A percentile compares a stretch with the other conserved stretches of the same genome.
Evolutionary conservation across 2,888 invertebrate species (phyloP).

Genomic region (Yponomeuta cagnagella): DNA sequence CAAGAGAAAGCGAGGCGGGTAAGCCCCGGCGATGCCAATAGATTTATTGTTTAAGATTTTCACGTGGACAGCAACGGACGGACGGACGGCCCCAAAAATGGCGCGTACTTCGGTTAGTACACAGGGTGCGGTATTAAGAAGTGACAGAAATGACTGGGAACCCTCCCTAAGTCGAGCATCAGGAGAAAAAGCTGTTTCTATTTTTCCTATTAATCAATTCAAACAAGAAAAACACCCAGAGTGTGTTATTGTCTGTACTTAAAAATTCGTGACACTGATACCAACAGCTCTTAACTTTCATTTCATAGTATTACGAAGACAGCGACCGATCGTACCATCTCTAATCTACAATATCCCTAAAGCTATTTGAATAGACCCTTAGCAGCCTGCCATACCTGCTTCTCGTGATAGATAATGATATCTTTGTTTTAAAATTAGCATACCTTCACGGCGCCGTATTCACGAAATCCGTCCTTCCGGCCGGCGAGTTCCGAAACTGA

Average conservation of each 20-base stretch:
- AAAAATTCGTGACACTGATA: too few species aligned
- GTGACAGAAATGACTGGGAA: too few species aligned
- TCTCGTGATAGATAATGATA: background rate
- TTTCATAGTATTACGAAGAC: too few species aligned
- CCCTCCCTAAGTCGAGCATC: too few species aligned
- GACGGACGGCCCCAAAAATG: background rate
- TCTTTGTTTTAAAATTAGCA: conserved; percentile 15
- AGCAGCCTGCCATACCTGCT: background rate
- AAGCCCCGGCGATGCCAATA: conserved; percentile 32
- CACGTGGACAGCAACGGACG: conserved; percentile 17
- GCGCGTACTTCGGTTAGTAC: background rate
- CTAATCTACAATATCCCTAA: background rate
- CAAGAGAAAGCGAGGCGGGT: conserved; percentile 17
- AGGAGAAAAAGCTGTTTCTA: too few species aligned
- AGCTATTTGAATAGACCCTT: background rate
- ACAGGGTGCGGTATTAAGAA: too few species aligned
- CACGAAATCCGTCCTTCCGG: conserved; percentile 9
- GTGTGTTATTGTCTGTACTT: too few species aligned
- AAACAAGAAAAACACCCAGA: too few species aligned
- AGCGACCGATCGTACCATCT: too few species aligned
- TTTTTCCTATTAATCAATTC: too few species aligned
- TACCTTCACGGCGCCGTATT: conserved; percentile 4
- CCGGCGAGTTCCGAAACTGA: conserved; percentile 15
- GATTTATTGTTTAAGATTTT: conserved; percentile 59
- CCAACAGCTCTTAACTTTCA: too few species aligned